Percentiles rank a stretch among this genome's conserved stretches.
phyloP scores from a whole-genome alignment of 2,888 invertebrate genomes.

The Eristalis pertinax region DNA sequence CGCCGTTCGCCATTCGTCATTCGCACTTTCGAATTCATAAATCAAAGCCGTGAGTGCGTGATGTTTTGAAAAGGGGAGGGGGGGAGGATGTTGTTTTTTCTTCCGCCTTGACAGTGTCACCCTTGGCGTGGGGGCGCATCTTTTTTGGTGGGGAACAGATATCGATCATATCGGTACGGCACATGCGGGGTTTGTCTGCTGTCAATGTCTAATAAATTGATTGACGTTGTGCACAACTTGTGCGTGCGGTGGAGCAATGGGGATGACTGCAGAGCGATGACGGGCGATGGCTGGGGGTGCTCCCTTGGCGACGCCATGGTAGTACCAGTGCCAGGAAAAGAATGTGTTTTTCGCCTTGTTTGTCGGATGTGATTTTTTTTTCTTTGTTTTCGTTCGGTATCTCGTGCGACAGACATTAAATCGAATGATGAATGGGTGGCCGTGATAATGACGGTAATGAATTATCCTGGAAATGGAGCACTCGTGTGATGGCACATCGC shows the following conservation, averaged over 20 bases:
- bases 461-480: slow-evolving; percentile 38
- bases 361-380: background rate
- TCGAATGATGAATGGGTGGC: slow-evolving; percentile 50
- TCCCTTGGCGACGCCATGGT: slow-evolving; percentile 36
- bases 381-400: slow-evolving; percentile 6
- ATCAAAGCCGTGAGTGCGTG: slow-evolving; percentile 28
- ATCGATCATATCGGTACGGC: slow-evolving; percentile 55
- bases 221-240: slow-evolving; percentile 53
- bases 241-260: slow-evolving; percentile 28
- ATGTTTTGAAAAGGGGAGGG: background rate
- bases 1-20: background rate
- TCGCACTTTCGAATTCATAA: slow-evolving; percentile 63
- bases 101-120: slow-evolving; percentile 21
- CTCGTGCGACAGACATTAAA: slow-evolving; percentile 19
- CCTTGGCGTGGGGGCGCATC: slow-evolving; percentile 7
- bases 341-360: background rate
- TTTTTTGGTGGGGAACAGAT: slow-evolving; percentile 10
- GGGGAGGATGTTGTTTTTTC: slow-evolving; percentile 4
- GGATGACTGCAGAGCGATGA: no score
- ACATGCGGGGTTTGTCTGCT: slow-evolving; percentile 55
- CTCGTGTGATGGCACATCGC: background rate
- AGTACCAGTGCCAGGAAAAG: slow-evolving; percentile 18
- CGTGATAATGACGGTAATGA: slow-evolving; percentile 57
- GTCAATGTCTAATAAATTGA: slow-evolving; percentile 71
- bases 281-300: no score